phyloP scores from a whole-genome alignment of 1,140 invertebrate species.

The Metopolophium dirhodum region DNA sequence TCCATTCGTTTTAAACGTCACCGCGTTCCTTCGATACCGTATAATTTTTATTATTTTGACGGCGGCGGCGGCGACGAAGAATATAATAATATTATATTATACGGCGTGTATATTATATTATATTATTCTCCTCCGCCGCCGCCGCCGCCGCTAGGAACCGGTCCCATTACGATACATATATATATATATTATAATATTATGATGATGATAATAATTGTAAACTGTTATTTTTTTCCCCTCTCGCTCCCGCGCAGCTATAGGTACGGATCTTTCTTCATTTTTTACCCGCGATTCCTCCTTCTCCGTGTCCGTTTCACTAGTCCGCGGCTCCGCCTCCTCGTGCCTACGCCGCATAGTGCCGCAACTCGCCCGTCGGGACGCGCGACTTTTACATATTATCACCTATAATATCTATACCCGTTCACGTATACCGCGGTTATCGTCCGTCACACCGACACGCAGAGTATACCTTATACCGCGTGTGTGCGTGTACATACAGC shows the following conservation, averaged over 20 bases:
- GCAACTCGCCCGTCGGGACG: neutral
- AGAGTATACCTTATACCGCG: neutral
- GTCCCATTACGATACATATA: constrained; percentile 52
- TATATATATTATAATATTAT: no score
- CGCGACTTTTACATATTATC: neutral
- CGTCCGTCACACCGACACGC: no score
- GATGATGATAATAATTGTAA: constrained; percentile 48
- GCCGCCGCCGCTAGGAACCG: neutral
- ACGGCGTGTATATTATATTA: neutral
- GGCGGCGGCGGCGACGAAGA: neutral
- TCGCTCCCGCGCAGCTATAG: neutral
- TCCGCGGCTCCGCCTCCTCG: neutral
- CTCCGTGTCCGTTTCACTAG: neutral
- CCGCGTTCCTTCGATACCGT: constrained; percentile 49
- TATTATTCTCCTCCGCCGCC: neutral
- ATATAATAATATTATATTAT: constrained; percentile 3
- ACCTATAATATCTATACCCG: no score
- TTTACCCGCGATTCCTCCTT: neutral
- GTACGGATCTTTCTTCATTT: neutral
- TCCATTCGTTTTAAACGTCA: constrained; percentile 47
- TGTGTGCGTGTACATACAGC: no score
- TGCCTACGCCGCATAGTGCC: neutral
- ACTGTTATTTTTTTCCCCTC: constrained; percentile 34
- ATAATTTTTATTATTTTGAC: constrained; percentile 57
- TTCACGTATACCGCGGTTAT: no score